A percentile compares a stretch with the other conserved stretches of the same genome.
Evolutionary conservation across 2,113 vertebrate genomes (phyloP).

Genomic region (Scalopus aquaticus): DNA sequence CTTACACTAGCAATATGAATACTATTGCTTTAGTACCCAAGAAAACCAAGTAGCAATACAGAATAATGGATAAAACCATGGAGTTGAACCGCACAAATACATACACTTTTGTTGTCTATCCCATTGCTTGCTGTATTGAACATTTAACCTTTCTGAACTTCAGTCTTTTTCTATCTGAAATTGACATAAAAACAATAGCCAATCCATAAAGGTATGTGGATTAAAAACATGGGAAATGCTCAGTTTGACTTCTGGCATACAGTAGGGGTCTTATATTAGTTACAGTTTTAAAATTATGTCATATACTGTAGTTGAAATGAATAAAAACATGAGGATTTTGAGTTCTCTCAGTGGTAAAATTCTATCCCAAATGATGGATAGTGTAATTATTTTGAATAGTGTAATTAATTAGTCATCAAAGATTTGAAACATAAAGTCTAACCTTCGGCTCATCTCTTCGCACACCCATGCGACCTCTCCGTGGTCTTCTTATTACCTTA

Average conservation of each 20-base stretch:
- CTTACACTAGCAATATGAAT: neutral
- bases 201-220: neutral
- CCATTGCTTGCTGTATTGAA: neutral
- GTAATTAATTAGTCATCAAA: neutral
- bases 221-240: neutral
- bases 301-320: neutral
- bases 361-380: neutral
- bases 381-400: neutral
- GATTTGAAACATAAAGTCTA: conserved; percentile 38
- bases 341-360: neutral
- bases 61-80: neutral
- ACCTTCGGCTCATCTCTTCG: conserved; percentile 95
- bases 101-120: neutral
- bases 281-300: neutral
- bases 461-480: conserved; percentile 93
- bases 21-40: neutral
- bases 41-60: neutral
- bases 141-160: neutral
- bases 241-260: neutral
- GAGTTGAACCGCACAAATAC: neutral
- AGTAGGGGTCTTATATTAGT: neutral
- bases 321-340: neutral
- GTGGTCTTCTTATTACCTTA: conserved; percentile 94
- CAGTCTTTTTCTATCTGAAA: neutral
- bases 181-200: neutral